phyloP scores from a whole-genome alignment of 2,888 invertebrate species.

The Latrodectus hesperus region DNA sequence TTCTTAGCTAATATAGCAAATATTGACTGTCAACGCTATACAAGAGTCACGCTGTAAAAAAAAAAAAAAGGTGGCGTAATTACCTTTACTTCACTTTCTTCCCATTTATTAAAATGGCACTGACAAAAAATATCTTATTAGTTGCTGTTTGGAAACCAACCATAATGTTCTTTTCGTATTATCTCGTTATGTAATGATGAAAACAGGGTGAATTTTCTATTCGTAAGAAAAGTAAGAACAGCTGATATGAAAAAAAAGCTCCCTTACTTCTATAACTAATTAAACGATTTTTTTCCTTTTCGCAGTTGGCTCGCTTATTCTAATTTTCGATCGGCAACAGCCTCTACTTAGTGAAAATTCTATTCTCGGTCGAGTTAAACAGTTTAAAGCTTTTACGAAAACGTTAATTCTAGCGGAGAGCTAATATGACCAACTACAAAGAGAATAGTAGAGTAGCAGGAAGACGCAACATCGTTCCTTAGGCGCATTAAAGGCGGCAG shows the following conservation, averaged over 20 bases:
- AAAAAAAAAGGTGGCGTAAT: conserved; percentile 36
- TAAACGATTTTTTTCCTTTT: conserved; percentile 64
- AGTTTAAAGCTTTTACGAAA: conserved; percentile 69
- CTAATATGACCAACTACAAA: conserved; percentile 67
- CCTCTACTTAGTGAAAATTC: conserved; percentile 65
- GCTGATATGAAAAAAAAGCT: conserved; percentile 27
- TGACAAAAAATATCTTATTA: conserved; percentile 64
- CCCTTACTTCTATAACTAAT: conserved; percentile 57
- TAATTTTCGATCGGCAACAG: conserved; percentile 63
- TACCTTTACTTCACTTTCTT: conserved; percentile 49
- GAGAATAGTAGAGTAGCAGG: conserved; percentile 59
- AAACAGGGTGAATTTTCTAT: conserved; percentile 53
- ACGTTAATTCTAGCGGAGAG: conserved; percentile 66
- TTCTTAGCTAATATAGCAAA: conserved; percentile 27
- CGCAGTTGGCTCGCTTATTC: conserved; percentile 48
- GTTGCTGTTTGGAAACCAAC: conserved; percentile 42
- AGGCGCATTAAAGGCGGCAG: conserved; percentile 65
- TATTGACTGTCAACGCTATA: conserved; percentile 10
- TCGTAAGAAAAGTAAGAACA: conserved; percentile 7
- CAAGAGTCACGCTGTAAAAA: conserved; percentile 2
- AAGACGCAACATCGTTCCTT: conserved; percentile 52
- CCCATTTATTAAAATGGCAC: conserved; percentile 62
- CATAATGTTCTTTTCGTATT: conserved; percentile 63
- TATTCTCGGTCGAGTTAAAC: conserved; percentile 68
- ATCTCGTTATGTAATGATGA: conserved; percentile 65